Conservation (phyloP, 2,797 vertebrate species). For the Chaunax sp. region DNA sequence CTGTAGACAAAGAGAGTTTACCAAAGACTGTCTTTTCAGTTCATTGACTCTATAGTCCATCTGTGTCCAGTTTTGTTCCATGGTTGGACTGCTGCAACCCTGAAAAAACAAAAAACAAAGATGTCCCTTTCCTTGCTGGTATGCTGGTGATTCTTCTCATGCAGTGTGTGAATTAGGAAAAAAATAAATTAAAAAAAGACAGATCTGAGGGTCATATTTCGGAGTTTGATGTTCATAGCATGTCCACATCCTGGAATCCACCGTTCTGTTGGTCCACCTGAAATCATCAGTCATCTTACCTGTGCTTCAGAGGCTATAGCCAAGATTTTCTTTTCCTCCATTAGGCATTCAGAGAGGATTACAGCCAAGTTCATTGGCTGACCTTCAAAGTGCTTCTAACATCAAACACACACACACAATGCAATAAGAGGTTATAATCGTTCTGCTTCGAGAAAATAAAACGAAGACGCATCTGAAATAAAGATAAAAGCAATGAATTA, state of each 20-base stretch:
- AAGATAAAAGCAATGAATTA: neutral
- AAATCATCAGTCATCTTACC: conserved; percentile 30
- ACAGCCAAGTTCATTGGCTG: conserved; percentile 40
- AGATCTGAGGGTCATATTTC: no score
- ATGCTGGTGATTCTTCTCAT: no score
- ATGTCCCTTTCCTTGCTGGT: neutral
- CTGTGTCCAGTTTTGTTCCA: conserved; percentile 15
- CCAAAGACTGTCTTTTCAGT: conserved; percentile 42
- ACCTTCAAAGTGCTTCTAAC: conserved; percentile 47
- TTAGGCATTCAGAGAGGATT: conserved; percentile 60
- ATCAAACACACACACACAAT: neutral
- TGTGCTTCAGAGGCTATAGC: conserved; percentile 9
- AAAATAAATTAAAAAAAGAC: no score
- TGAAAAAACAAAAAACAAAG: conserved; percentile 12
- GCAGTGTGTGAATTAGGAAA: no score
- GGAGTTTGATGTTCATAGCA: no score
- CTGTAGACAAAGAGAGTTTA: conserved; percentile 17
- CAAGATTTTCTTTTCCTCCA: conserved; percentile 61
- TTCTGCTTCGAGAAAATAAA: neutral
- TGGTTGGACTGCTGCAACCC: neutral
- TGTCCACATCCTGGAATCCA: no score
- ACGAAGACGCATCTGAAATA: neutral
- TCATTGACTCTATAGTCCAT: conserved; percentile 46
- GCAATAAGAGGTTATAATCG: neutral
- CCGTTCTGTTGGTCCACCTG: neutral